Percentiles rank a stretch among this genome's conserved stretches.
Evolutionary conservation across 2,113 vertebrate species (phyloP).

Genomic region (Gallinago media): DNA sequence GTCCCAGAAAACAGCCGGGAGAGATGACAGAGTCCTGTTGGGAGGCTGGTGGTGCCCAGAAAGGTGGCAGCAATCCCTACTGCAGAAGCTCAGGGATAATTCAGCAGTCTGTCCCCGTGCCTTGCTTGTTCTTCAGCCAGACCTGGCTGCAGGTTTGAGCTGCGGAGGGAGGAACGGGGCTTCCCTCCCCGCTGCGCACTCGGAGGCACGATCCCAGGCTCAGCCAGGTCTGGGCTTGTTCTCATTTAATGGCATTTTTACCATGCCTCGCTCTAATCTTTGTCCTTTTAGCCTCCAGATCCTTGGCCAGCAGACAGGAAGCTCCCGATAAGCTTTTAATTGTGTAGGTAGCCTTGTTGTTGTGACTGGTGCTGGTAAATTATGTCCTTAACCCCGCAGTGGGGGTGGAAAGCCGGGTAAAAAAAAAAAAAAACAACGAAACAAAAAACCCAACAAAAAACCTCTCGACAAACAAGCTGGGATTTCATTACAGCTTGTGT

Average conservation of each 20-base stretch:
- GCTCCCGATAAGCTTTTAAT: neutral
- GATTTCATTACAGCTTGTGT: neutral
- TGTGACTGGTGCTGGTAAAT: neutral
- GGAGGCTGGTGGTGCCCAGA: neutral
- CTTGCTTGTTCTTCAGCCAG: neutral
- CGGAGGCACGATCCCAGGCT: neutral
- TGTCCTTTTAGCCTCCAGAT: neutral
- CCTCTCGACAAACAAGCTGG: neutral
- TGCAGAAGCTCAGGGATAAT: neutral
- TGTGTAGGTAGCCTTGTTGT: neutral
- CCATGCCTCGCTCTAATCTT: neutral
- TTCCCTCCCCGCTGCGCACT: fast-evolving
- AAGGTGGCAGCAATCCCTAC: neutral
- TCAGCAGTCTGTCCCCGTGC: fast-evolving
- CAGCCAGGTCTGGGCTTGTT: neutral
- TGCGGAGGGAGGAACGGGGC: fast-evolving
- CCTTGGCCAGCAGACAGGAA: neutral
- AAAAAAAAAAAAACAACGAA: neutral
- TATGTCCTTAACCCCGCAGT: neutral
- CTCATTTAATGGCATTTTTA: neutral
- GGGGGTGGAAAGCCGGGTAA: neutral
- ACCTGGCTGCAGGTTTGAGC: neutral
- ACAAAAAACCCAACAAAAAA: too few species aligned
- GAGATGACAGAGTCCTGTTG: neutral
- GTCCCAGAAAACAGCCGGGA: neutral